Evolutionary conservation across 1,140 invertebrate species (phyloP).

Genomic region (Lamellibrachia luymesi): DNA sequence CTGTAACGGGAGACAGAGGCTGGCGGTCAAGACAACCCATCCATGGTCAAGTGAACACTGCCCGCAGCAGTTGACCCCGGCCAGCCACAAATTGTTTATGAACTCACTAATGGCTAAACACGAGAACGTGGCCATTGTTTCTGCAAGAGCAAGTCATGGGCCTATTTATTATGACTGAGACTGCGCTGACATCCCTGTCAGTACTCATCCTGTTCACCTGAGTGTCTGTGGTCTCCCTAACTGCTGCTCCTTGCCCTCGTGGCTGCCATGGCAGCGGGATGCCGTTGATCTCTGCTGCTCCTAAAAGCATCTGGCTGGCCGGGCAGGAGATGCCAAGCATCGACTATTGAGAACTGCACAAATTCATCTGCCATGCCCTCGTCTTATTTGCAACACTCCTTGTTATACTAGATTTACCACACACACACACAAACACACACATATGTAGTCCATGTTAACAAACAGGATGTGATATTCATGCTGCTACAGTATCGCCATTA

Average conservation of each 20-base stretch:
- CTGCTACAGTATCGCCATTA: background rate
- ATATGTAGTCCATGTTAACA: background rate
- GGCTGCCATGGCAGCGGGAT: background rate
- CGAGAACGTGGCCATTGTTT: background rate
- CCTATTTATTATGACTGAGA: background rate
- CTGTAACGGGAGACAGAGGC: background rate
- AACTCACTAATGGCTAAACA: background rate
- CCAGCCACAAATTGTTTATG: background rate
- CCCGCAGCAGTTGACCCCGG: background rate
- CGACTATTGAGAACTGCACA: background rate
- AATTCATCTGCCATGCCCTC: background rate
- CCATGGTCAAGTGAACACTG: background rate
- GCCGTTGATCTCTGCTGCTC: background rate
- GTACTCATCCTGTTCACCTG: background rate
- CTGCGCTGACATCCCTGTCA: background rate
- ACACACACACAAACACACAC: background rate
- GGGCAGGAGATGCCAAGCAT: background rate
- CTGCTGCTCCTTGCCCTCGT: background rate
- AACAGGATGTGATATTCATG: background rate
- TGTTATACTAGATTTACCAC: background rate
- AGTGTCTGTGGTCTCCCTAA: background rate
- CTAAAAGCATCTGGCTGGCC: background rate
- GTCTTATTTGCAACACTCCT: background rate
- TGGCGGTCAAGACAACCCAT: background rate
- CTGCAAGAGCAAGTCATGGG: background rate